These are phyloP conservation scores for Loxodonta africana DNA, from an alignment of 2,113 vertebrate species.

Conservation along the genomic window DNA sequence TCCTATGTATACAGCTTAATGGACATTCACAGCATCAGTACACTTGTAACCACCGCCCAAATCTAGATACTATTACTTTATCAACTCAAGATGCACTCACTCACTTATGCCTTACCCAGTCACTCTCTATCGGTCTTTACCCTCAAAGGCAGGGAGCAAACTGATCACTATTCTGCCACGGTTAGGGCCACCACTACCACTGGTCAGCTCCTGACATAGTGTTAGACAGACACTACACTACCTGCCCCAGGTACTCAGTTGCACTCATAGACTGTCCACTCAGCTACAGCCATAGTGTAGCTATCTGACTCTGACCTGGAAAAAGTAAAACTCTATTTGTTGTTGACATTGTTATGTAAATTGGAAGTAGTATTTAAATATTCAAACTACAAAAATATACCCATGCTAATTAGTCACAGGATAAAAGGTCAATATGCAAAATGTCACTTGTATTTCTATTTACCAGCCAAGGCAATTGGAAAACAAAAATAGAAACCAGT, in stretches of 20 bases:
- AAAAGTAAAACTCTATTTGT: neutral
- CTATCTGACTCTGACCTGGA: no score
- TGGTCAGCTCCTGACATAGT: neutral
- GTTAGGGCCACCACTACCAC: rapidly evolving
- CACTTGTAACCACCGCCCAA: neutral
- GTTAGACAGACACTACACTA: no score
- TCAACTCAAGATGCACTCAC: neutral
- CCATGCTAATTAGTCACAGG: neutral
- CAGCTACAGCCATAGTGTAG: neutral
- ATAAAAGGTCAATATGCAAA: neutral
- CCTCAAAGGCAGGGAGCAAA: neutral
- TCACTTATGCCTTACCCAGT: neutral
- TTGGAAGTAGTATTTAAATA: neutral
- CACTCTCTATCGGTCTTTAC: neutral
- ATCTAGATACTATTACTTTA: neutral
- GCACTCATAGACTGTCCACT: neutral
- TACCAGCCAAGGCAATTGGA: neutral
- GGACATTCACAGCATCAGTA: neutral
- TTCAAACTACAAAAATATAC: neutral
- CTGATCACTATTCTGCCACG: no score
- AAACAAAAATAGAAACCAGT: conserved; percentile 7
- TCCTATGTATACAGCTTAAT: neutral
- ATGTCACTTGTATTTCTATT: neutral
- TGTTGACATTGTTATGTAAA: neutral
- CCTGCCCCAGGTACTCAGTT: neutral